A percentile compares a stretch with the other conserved stretches of the same genome.
Conservation (phyloP, 1,140 invertebrate species). For the Leptinotarsa defecta region DNA sequence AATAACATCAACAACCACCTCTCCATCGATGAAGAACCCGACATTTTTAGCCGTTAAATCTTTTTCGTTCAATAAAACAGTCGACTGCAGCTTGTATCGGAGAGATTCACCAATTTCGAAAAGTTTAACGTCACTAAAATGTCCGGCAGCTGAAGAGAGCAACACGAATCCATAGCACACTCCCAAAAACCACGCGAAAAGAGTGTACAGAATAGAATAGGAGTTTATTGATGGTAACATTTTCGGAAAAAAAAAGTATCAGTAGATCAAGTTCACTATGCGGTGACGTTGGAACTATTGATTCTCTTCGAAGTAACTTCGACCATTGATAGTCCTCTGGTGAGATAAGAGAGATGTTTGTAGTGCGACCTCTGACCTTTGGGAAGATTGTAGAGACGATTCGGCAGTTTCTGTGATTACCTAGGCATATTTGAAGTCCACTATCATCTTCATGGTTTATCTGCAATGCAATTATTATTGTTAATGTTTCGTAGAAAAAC, state of each 20-base stretch:
- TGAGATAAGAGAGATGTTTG: background rate
- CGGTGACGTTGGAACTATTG: background rate
- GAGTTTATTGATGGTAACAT: conserved; percentile 25
- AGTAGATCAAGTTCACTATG: background rate
- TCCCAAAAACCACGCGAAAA: conserved; percentile 38
- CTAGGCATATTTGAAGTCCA: background rate
- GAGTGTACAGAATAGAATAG: conserved; percentile 37
- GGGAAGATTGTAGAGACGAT: background rate
- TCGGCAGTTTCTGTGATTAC: background rate
- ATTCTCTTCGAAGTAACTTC: background rate
- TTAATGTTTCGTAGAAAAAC: too few relatives aligned
- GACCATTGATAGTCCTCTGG: background rate
- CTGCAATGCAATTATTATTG: too few relatives aligned
- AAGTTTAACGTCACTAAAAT: conserved; percentile 41
- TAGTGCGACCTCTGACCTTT: background rate
- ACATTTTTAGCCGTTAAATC: conserved; percentile 60
- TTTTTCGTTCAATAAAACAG: conserved; percentile 61
- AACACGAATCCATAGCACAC: conserved; percentile 50
- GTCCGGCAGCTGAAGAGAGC: conserved; percentile 50
- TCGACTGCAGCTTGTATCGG: conserved; percentile 58
- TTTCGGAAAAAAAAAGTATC: background rate
- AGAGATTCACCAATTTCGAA: conserved; percentile 53
- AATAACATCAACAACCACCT: conserved; percentile 58
- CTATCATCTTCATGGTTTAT: too few relatives aligned
- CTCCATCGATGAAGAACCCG: conserved; percentile 62